Evolutionary conservation across 2,888 invertebrate genomes (phyloP).

Genomic region (Lepidochrysops patricia): DNA sequence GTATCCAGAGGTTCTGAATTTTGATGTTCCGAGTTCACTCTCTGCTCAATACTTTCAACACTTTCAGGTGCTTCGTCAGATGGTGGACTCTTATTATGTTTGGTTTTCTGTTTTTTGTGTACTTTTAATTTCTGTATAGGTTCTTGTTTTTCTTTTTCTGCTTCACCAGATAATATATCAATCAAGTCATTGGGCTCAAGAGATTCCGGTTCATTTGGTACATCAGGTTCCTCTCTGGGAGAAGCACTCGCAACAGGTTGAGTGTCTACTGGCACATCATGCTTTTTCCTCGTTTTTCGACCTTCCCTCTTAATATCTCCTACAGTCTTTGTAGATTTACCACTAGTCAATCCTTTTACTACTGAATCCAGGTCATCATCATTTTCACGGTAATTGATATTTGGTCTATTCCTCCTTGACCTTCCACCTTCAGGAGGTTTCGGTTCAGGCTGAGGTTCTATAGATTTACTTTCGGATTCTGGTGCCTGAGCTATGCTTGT

Average conservation of each 20-base stretch:
- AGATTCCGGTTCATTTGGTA: conserved; percentile 41
- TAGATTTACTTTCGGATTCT: conserved; percentile 44
- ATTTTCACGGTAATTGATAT: conserved; percentile 73
- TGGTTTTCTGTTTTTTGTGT: conserved; percentile 51
- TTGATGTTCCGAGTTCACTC: conserved; percentile 17
- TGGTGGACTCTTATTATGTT: conserved; percentile 49
- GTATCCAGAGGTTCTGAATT: conserved; percentile 24
- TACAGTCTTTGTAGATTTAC: conserved; percentile 51
- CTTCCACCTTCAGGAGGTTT: conserved; percentile 63
- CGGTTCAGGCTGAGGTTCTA: conserved; percentile 55
- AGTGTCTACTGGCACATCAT: conserved; percentile 38
- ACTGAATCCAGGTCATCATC: conserved; percentile 68
- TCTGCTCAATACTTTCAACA: conserved; percentile 16
- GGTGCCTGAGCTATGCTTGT: conserved; percentile 41
- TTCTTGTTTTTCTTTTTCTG: conserved; percentile 38
- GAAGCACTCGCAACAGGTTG: conserved; percentile 27
- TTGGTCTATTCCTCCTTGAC: conserved; percentile 62
- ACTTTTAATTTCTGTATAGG: conserved; percentile 36
- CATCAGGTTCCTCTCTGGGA: conserved; percentile 35
- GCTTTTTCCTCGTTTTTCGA: conserved; percentile 53
- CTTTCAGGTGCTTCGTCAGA: conserved; percentile 24
- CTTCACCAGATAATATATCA: conserved; percentile 46
- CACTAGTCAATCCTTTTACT: conserved; percentile 51
- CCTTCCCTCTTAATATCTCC: conserved; percentile 59
- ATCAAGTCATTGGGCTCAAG: conserved; percentile 51